phyloP scores from a whole-genome alignment of 2,888 invertebrate species.

The Lysandra bellargus region DNA sequence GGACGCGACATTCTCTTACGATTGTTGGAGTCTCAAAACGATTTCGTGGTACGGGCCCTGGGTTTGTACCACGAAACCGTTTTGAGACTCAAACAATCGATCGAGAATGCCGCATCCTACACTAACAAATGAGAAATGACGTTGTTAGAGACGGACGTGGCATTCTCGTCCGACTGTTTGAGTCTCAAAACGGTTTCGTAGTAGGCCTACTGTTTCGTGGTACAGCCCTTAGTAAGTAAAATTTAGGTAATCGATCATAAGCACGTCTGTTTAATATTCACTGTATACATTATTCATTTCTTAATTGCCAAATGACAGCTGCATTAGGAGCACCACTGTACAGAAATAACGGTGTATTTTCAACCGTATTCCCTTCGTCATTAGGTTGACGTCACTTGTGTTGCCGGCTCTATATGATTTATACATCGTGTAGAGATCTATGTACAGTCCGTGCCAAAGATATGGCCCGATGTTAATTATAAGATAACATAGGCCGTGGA shows the following conservation, averaged over 20 bases:
- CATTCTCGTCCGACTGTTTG: no score
- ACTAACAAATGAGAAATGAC: no score
- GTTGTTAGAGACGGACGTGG: no score
- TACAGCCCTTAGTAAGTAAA: background rate
- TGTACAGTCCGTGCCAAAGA: constrained; percentile 8
- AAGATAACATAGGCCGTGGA: background rate
- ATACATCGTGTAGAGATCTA: constrained; percentile 1
- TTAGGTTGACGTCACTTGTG: background rate
- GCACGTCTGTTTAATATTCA: background rate
- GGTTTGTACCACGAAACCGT: no score
- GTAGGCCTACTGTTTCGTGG: no score
- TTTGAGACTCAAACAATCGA: no score
- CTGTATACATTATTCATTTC: constrained; percentile 9
- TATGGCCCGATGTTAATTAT: constrained; percentile 20
- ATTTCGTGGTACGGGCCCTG: no score
- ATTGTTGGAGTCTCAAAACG: no score
- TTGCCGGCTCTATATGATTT: background rate
- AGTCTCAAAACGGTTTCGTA: no score
- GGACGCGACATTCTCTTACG: no score
- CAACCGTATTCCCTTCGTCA: background rate
- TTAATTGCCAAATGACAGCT: constrained; percentile 24
- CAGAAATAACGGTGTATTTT: background rate
- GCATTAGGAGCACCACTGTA: constrained; percentile 19
- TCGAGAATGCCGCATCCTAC: no score
- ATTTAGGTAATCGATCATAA: background rate